Base-by-base conservation (phyloP, 2,797 vertebrate genomes). In the Cheirogaleus major region DNA sequence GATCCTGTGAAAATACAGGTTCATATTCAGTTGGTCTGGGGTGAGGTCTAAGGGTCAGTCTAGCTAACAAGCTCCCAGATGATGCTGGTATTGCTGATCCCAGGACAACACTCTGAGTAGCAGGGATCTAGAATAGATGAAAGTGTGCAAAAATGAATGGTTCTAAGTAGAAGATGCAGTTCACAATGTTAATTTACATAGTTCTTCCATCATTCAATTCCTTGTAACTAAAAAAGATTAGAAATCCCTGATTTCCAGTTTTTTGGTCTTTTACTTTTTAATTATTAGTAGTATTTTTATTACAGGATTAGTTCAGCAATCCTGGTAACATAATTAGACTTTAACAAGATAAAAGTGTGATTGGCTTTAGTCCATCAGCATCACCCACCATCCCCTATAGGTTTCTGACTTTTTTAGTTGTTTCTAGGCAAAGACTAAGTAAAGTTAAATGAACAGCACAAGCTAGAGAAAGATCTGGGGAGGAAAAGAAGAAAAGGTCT, bases 341-440 rank as follows among this genome's bases (percentile, higher is more conserved):
- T 18, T 70, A 72, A 95, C 67, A 95, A 92, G 50, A 75, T 70
- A 69, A 81, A 67, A 32, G 25, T 41, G 23, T 72, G 63, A 59
- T 75, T 93, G 70, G 25, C 81, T 61, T 91, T 15, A 32, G 35
- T 50, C 30, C 48, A 78, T 32, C 57, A 63, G 45, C 4, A 14
- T 59, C 15, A 45, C 10, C 63, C 38, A 50, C 32, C 48, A 57
- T 32, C 25, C 41, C n/a, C 67, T 76, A 63, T 0, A 52, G 25
- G 50, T 63, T 89, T 48, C 32, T 63, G n/a, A 91, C 57, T 59
- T 89, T 80, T 94, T 72, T 18, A 92, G 70, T 38, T 93, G 38
- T 88, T 94, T 94, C 63, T 65, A 45, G 50, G 23, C 61, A 95
- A 89, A 90, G 11, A 78, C 70, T 94, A 93, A 95, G 76, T 86